Evolutionary conservation across 2,888 invertebrate species (phyloP), one percentile per base, ranked within the genome.

Genomic region (Alcis repandata): DNA sequence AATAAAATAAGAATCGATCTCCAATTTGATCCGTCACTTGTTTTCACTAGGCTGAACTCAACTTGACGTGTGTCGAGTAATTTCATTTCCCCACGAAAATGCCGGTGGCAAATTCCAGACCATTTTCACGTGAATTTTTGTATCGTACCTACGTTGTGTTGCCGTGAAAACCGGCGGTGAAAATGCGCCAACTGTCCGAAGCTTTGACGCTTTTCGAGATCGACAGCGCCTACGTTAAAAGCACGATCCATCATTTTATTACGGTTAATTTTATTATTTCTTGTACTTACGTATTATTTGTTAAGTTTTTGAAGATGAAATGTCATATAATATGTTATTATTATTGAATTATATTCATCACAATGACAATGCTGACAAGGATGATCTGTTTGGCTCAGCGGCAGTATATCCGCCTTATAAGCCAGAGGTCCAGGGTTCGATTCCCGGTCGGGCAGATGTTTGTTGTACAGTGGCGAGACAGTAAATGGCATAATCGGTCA

Each of bases 81-180:
- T 43, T 54, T 27, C 33, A 33, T 43, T 54, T 54, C 1, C 38
- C 54, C 7, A 32, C 54, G 27, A 32, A 32, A 53, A 53, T 41
- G 41, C 51, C 53, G 17, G 54, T 9, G 32, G 54, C 33, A 17
- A 43, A 43, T 43, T 43, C 32, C 17, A 40, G 22, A 9, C 33
- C 33, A 22, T 51, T 51, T 52, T n/a, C 8, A 53, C 40, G 40
- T 43, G 41, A 54, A 43, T 53, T 40, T 53, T 38, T 33, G 17
- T 11, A 7, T 13, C 17, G 38, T 20, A 20, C 51, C 51, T 49
- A 10, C 17, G 9, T n/a, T 13, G 27, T 13, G 54, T 32, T 43
- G 8, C 19, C 33, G 54, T 54, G 43, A 43, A 54, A 43, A 43
- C 27, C 33, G 27, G 40, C 40, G 9, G 9, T 22, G 43, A 43